Evolutionary conservation across 2,888 invertebrate genomes (phyloP), one percentile per base, ranked within the genome.

Genomic region (Xylophagus ater): DNA sequence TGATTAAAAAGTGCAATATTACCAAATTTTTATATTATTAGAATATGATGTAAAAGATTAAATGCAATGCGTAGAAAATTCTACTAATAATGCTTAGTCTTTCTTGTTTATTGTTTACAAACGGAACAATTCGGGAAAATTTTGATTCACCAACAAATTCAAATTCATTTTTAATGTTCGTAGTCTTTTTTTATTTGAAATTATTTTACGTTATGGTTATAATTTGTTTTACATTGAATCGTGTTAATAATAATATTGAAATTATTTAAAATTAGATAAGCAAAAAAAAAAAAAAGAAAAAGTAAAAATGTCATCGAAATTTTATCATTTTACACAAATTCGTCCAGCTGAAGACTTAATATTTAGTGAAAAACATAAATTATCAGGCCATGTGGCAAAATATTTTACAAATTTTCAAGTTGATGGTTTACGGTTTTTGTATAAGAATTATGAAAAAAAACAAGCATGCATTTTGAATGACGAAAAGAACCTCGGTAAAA

Each of bases 141-240:
- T 53, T 56, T 43, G 62, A 62, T 49, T 23, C 36, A 9, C 41
- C 34, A 25, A 33, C 35, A 9, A 20, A 19, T 13, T 55, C 54
- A 26, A 43, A 52, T 10, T 57, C 61, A 10, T 59, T 59, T 42
- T 60, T 58, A 38, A 60, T 62, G 60, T 62, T 62, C 49, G 51
- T 64, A 4, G 53, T 62, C 47, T 64, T 64, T 48, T 58, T 56
- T 33, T 62, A 64, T 42, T 49, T 64, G 7, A 58, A 62, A 42
- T 26, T 60, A 15, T 49, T 62, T 13, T 63, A 64, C 40, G 56
- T 64, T 45, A 52, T 64, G 47, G 51, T 64, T 43, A 57, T 55
- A 43, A 53, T 62, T 34, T 62, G 59, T 41, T 46, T 62, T 46
- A 54, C 60, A 12, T 49, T 63, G 33, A 55, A 57, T 42, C 51